These are phyloP conservation scores for Aselliscus stoliczkanus DNA, from an alignment of 2,797 vertebrate genomes.

Conservation along the genomic window DNA sequence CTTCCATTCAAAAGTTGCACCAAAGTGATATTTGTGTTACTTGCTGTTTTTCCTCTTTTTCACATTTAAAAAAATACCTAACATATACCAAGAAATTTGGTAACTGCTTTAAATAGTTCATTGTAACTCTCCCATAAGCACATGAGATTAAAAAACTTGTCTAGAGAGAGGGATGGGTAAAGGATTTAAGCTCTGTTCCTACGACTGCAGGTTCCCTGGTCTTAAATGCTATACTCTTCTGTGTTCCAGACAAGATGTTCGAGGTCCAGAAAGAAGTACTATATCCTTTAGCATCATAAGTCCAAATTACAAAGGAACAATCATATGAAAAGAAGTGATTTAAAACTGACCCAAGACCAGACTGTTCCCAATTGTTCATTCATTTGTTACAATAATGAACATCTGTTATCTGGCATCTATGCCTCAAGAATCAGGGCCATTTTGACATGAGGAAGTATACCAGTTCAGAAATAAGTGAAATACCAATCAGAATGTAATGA, in stretches of 20 bases:
- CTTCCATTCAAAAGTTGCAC: neutral
- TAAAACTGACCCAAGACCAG: neutral
- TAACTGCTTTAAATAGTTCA: neutral
- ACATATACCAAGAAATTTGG: neutral
- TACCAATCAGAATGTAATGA: neutral
- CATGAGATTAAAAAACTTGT: neutral
- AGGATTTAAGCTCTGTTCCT: neutral
- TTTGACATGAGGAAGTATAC: neutral
- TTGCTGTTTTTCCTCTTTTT: neutral
- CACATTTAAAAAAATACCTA: neutral
- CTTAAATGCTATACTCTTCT: neutral
- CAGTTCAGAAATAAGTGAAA: neutral
- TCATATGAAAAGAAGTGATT: neutral
- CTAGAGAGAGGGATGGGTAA: neutral
- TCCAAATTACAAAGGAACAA: neutral
- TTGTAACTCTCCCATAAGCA: neutral
- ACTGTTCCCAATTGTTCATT: too few relatives aligned
- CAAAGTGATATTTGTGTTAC: neutral
- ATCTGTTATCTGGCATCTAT: neutral
- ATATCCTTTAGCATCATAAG: neutral
- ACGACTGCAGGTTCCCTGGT: neutral
- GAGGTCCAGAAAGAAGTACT: neutral
- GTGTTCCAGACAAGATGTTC: neutral
- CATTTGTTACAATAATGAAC: neutral
- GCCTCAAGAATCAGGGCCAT: neutral